Base-by-base conservation (phyloP, 2,113 vertebrate genomes). In the Perca schrenkii region DNA sequence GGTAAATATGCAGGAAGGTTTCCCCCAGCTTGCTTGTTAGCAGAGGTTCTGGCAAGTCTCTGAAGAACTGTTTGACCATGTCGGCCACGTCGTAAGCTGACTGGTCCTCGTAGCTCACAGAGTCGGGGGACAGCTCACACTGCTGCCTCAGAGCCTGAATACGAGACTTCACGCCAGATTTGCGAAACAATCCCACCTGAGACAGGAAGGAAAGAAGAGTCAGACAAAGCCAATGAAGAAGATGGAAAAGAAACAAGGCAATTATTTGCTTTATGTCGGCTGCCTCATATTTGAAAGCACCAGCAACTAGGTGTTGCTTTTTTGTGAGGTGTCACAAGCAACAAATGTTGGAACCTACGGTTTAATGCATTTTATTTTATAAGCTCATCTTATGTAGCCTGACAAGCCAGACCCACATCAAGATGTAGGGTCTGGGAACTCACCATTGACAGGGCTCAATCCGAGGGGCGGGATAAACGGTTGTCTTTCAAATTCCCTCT, bases 51-150 rank as follows among this genome's bases (percentile, higher is more conserved):
- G 98, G 98, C 49, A 99, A 91, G 89, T 99, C 98, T 72, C 98
- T 95, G 95, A 99, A 99, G 92, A 99, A 99, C 85, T 99, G 98
- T 64, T 99, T 99, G 60, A 99, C 96, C 98, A 99, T 98, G 90
- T 99, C 98, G 0, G 98, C 98, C 87, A 99, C 98, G 2, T 99
- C 98, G 0, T 99, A 99, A 0, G 98, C 98, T 0, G 97, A 99
- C 63, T 99, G 98, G 73, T 98, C 98, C 67, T 98, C 97, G 16
- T 98, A 99, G 94, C 70, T 94, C 85, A 99, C 96, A 0, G 93
- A 95, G 77, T 98, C 97, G 0, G 98, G 97, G 46, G 94, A 97
- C 86, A 79, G 92, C 92, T 99, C 98, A 0, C 98, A 99, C 96
- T 97, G 97, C 87, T 98, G 97, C 15, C 98, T 96, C 34, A 99